phyloP scores from a whole-genome alignment of 2,797 vertebrate genomes.

The Cryptoprocta ferox region DNA sequence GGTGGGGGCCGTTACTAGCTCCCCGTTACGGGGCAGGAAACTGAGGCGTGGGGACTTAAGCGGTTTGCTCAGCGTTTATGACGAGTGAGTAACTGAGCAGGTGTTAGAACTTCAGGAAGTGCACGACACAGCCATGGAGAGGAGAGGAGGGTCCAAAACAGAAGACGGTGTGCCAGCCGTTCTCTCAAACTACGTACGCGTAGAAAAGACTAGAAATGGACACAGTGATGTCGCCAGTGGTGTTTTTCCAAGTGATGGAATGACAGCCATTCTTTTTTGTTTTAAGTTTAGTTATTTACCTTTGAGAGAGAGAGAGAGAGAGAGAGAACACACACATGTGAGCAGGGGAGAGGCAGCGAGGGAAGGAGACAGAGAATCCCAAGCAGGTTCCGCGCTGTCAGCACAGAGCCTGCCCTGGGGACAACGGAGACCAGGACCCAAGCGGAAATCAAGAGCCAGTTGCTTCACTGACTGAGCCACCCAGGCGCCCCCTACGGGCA shows the following conservation, averaged over 20 bases:
- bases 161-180: background rate
- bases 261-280: background rate
- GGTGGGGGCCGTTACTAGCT: background rate
- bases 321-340: no score
- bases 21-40: background rate
- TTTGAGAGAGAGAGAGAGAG: no score
- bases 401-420: no score
- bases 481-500: background rate
- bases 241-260: background rate
- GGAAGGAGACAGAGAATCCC: no score
- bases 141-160: background rate
- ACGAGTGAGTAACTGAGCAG: no score
- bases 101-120: background rate
- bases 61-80: background rate
- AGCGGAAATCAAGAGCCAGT: no score
- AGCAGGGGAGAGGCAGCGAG: no score
- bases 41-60: background rate
- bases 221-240: background rate
- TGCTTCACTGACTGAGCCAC: no score
- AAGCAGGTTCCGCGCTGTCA: no score
- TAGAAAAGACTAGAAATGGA: background rate
- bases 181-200: background rate
- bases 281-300: no score
- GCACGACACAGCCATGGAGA: background rate
- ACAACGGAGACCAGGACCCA: no score